Conservation (phyloP, 1,140 invertebrate species). For the Nasonia vitripennis region DNA sequence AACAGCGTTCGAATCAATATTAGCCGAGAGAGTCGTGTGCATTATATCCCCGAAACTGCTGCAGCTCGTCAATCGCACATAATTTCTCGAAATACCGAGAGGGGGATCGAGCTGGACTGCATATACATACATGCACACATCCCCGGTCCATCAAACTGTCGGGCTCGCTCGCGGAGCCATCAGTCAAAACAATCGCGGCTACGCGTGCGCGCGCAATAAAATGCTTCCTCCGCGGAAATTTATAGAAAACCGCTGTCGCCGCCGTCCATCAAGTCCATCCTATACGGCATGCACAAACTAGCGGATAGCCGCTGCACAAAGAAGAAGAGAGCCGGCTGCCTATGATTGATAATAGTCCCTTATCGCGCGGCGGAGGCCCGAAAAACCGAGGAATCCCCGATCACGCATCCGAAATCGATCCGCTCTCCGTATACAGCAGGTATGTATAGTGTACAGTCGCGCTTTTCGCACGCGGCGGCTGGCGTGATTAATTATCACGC, state of each 20-base stretch:
- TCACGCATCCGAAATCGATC: background rate
- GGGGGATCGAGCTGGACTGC: background rate
- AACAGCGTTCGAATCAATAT: background rate
- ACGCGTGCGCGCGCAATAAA: background rate
- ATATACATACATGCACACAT: background rate
- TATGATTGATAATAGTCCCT: conserved; percentile 1
- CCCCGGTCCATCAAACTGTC: background rate
- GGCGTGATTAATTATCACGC: conserved; percentile 45
- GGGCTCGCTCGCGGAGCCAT: background rate
- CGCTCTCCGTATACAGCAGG: background rate
- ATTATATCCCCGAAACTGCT: background rate
- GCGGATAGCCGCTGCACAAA: background rate
- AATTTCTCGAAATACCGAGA: background rate
- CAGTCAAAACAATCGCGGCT: background rate
- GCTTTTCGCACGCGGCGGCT: background rate
- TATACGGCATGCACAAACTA: too few species aligned
- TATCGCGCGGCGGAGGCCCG: background rate
- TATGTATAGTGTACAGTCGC: background rate
- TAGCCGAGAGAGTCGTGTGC: background rate
- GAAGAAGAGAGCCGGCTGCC: background rate
- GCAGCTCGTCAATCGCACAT: background rate
- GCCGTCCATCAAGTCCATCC: background rate
- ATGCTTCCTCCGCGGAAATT: background rate
- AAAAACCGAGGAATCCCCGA: background rate
- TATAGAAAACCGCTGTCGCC: background rate